Evolutionary conservation across 2,797 vertebrate species (phyloP).

Genomic region (Epinephelus awoara): DNA sequence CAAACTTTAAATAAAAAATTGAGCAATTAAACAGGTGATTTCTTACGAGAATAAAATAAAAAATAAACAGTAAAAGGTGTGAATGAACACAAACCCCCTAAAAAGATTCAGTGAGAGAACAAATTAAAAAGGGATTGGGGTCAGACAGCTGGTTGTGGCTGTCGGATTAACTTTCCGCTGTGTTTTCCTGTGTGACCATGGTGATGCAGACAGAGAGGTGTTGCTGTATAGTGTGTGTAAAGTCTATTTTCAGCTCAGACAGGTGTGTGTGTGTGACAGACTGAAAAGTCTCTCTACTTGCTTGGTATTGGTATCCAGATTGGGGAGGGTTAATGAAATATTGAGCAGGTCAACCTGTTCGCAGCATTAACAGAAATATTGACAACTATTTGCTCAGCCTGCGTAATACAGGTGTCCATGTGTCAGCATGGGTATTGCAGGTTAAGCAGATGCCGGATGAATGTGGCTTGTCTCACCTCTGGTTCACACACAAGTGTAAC

Average conservation of each 20-base stretch:
- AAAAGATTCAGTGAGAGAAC: not conserved
- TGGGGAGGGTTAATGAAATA: too few relatives aligned
- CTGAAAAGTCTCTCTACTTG: not conserved
- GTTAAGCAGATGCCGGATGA: too few relatives aligned
- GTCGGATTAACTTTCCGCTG: slow-evolving; percentile 21
- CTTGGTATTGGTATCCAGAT: too few relatives aligned
- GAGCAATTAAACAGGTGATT: not conserved
- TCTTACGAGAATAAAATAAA: not conserved
- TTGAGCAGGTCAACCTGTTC: too few relatives aligned
- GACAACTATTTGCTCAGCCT: too few relatives aligned
- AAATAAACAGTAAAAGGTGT: not conserved
- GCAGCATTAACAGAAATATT: too few relatives aligned
- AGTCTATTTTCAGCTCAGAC: slow-evolving; percentile 50
- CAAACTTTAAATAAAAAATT: not conserved
- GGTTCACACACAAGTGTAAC: too few relatives aligned
- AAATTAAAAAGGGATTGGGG: slow-evolving; percentile 2
- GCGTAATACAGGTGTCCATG: too few relatives aligned
- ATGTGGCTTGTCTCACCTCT: too few relatives aligned
- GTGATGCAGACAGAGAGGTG: slow-evolving; percentile 15
- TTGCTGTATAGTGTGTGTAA: slow-evolving; percentile 12
- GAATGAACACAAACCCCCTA: not conserved
- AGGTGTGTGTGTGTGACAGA: slow-evolving; percentile 19
- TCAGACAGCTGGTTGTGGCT: slow-evolving; percentile 29
- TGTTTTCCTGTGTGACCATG: slow-evolving; percentile 41
- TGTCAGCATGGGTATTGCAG: too few relatives aligned